Conservation (phyloP, 2,113 vertebrate species). For the Tragelaphus scriptus region DNA sequence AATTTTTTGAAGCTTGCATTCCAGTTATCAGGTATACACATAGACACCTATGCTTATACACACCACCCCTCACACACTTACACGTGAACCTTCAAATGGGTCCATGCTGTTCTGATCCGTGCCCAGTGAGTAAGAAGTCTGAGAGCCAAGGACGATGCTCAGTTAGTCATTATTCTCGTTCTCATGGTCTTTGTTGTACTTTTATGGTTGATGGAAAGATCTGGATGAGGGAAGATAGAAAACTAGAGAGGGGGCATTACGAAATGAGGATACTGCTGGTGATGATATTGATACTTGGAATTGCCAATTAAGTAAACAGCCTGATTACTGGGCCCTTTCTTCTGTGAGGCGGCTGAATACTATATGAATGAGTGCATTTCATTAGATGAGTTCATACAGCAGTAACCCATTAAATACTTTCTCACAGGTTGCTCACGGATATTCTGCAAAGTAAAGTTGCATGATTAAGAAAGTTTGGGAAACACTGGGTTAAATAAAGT, state of each 20-base stretch:
- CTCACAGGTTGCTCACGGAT: background rate
- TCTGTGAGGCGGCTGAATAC: background rate
- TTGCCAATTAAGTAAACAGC: background rate
- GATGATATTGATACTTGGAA: background rate
- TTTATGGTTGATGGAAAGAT: background rate
- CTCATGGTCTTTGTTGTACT: background rate
- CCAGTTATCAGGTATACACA: background rate
- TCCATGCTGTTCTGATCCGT: background rate
- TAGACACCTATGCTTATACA: background rate
- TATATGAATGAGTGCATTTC: background rate
- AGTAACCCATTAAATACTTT: background rate
- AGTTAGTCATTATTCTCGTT: background rate
- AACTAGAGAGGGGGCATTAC: background rate
- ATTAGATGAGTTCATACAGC: background rate
- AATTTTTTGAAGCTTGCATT: background rate
- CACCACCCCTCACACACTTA: background rate
- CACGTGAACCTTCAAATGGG: fast-evolving
- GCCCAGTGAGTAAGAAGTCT: background rate
- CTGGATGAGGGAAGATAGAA: background rate
- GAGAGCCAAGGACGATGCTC: background rate
- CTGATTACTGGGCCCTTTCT: background rate
- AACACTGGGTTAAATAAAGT: background rate
- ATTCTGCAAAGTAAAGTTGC: background rate
- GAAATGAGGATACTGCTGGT: background rate
- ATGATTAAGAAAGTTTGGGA: background rate